Percentiles rank a stretch among this genome's conserved stretches.
Evolutionary conservation across 2,888 invertebrate species (phyloP).

Genomic region (Pheosia tremula): DNA sequence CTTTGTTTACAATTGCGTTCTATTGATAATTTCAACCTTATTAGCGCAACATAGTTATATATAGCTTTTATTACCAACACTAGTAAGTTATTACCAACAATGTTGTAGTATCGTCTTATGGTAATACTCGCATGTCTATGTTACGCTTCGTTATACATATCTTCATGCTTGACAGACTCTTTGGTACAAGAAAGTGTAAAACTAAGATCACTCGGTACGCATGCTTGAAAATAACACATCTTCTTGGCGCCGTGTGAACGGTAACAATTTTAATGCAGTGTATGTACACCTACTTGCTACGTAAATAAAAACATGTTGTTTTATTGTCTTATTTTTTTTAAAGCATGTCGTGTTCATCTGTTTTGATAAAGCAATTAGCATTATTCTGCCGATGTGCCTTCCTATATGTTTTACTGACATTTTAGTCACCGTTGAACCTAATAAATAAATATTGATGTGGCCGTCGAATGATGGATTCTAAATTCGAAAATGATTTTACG

Average conservation of each 20-base stretch:
- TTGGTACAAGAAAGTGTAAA: conserved; percentile 25
- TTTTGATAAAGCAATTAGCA: too few relatives aligned
- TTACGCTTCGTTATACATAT: conserved; percentile 9
- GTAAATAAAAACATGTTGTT: conserved; percentile 1
- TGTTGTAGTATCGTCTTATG: neutral
- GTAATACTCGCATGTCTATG: neutral
- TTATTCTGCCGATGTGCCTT: too few relatives aligned
- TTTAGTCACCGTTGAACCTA: too few relatives aligned
- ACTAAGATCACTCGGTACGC: conserved; percentile 11
- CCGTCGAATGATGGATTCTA: too few relatives aligned
- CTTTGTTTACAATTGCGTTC: conserved; percentile 1
- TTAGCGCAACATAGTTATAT: neutral
- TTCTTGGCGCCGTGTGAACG: conserved; percentile 27
- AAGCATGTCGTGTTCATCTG: too few relatives aligned
- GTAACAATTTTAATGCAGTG: neutral
- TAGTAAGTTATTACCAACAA: neutral
- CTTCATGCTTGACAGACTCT: conserved; percentile 24
- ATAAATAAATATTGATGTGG: too few relatives aligned
- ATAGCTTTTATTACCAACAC: neutral
- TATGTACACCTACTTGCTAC: neutral
- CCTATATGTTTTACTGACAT: too few relatives aligned
- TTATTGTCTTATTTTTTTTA: too few relatives aligned
- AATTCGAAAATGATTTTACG: too few relatives aligned
- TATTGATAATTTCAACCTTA: neutral
- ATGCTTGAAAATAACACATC: conserved; percentile 29